Evolutionary conservation across 2,888 invertebrate species (phyloP).

Genomic region (Leucozona laternaria): DNA sequence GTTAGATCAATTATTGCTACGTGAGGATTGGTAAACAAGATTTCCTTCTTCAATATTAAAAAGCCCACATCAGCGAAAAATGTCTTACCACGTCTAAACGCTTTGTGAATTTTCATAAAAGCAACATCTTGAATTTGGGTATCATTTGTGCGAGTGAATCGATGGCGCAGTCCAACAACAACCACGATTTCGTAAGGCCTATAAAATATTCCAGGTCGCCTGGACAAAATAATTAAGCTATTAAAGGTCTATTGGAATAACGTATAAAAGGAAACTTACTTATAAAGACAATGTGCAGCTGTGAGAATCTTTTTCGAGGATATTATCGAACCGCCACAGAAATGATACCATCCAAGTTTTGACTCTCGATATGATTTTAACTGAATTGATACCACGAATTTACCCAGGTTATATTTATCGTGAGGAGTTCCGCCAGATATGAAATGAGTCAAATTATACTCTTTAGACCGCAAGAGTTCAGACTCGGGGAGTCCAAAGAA

Average conservation of each 20-base stretch:
- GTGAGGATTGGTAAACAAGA: constrained; percentile 1
- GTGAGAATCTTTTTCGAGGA: constrained; percentile 44
- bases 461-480: background rate
- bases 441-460: background rate
- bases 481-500: background rate
- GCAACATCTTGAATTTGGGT: constrained; percentile 22
- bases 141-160: background rate
- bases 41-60: constrained; percentile 31
- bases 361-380: background rate
- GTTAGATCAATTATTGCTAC: constrained; percentile 10
- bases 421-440: constrained; percentile 17
- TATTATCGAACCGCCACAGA: constrained; percentile 55
- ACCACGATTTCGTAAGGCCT: constrained; percentile 24
- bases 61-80: constrained; percentile 31
- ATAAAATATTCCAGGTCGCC: background rate
- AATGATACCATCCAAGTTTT: constrained; percentile 38
- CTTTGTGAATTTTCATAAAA: background rate
- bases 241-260: background rate
- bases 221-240: background rate
- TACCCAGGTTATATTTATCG: constrained; percentile 18
- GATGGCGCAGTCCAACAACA: constrained; percentile 31
- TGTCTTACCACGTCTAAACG: background rate
- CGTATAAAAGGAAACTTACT: constrained; percentile 12
- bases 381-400: constrained; percentile 48
- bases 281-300: constrained; percentile 51